phyloP scores from a whole-genome alignment of 2,888 invertebrate species.

The Ectemnius cavifrons region DNA sequence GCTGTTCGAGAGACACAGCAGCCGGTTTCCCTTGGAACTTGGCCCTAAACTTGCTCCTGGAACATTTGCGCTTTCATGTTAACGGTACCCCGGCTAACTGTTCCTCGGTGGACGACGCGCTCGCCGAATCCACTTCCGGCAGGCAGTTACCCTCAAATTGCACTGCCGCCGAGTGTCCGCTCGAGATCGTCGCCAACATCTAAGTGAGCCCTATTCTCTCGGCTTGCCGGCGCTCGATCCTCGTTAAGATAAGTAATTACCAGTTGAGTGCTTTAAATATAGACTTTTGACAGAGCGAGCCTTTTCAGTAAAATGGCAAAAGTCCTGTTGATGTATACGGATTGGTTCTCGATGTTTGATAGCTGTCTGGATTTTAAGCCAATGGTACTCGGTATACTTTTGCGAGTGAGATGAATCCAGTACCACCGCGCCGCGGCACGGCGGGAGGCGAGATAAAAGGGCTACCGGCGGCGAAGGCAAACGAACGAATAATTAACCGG shows the following conservation, averaged over 20 bases:
- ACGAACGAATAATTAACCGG: slow-evolving; percentile 49
- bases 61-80: slow-evolving; percentile 56
- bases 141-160: slow-evolving; percentile 61
- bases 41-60: slow-evolving; percentile 24
- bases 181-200: slow-evolving; percentile 36
- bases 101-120: slow-evolving; percentile 58
- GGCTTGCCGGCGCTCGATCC: slow-evolving; percentile 14
- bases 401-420: no score
- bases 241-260: slow-evolving; percentile 43
- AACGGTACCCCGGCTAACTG: slow-evolving; percentile 61
- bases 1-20: slow-evolving; percentile 31
- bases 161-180: slow-evolving; percentile 38
- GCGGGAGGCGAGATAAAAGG: not conserved
- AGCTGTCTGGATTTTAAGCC: no score
- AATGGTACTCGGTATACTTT: no score
- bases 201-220: slow-evolving; percentile 16
- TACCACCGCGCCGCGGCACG: no score
- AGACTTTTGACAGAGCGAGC: slow-evolving; percentile 18
- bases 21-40: not conserved
- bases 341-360: no score
- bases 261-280: slow-evolving; percentile 10
- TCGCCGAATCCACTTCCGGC: slow-evolving; percentile 66
- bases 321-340: no score
- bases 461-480: slow-evolving; percentile 17
- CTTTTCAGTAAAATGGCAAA: not conserved